Evolutionary conservation across 1,140 invertebrate genomes (phyloP), one percentile per base, ranked within the genome.

Genomic region (Drosophila kohkoa): DNA sequence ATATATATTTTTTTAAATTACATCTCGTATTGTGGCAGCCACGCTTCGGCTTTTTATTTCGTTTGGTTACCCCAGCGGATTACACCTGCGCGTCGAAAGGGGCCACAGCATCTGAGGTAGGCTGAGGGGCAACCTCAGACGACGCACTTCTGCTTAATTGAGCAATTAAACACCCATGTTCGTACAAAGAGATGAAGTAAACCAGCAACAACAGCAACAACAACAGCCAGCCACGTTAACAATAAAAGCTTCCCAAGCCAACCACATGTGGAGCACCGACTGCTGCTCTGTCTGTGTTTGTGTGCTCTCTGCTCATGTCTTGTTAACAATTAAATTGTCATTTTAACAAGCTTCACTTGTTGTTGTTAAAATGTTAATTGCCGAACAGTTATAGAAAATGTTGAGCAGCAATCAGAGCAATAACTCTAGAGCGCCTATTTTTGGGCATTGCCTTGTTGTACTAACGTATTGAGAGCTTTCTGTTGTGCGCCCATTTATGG

Each of bases 271-370:
- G 85, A 89, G 85, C 85, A 89, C 48, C 38, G n/a, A 57, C 30
- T 41, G 51, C 79, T 35, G 43, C 68, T 72, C 16, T 30, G 52
- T 69, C 28, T 67, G 65, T 35, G 69, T 41, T 16, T 32, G 38
- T 79, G 45, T 66, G 75, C 70, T 75, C 54, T 59, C 46, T 62
- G 64, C 75, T 70, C 54, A 81, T 81, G 88, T 79, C 89, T 89
- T 86, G 83, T 86, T 78, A 89, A 91, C 89, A 91, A 91, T 91
- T 91, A 91, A 91, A 91, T 91, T 91, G 89, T 91, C 89, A 87
- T 91, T 91, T 91, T 89, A 91, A 91, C 85, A 89, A 89, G 85
- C 86, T 85, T 81, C 81, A 91, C 86, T 89, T 91, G 80, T 83
- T 87, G 83, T 80, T 79, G 63, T 57, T 67, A 71, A 86, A 91